Base-by-base conservation (phyloP, 1,140 invertebrate genomes). In the Platyura marginata region DNA sequence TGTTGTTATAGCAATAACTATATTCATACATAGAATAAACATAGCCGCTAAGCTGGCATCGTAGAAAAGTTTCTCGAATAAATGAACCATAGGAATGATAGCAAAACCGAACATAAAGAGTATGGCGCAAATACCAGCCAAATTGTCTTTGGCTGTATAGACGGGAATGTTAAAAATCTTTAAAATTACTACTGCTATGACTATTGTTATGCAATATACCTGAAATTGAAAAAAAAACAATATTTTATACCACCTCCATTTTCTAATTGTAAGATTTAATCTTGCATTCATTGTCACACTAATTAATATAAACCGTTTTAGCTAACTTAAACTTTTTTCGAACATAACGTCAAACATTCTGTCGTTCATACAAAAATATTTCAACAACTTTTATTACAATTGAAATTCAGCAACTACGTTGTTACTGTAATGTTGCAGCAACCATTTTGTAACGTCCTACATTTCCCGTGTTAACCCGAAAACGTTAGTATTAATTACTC, bases 31-130 rank as follows among this genome's bases (percentile, higher is more conserved):
- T 53, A 77, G 77, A 9, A 77, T 66, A 1, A 74, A 61, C 59
- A 77, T 77, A 54, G 74, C 77, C 13, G 74, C 70, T 13, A 77
- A 55, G 48, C 71, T 76, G 0, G 74, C 60, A 46, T 77, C 74
- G 16, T 56, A 53, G 56, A 77, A 79, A 21, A 65, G 46, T 52
- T 76, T 76, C 52, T 77, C 74, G 0, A 58, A 53, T n/a, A 75
- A 48, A 56, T 77, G 71, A 2, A 65, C 57, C 53, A 65, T 54
- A 38, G 59, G 61, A 44, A 70, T 49, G 47, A 66, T 64, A 47
- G 72, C 54, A 60, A 72, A 68, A 43, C 72, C 74, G 47, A 72
- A 77, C 3, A 76, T 56, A 20, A 71, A 46, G 1, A 76, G 60
- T 0, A 79, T 46, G 0, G 72, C 42, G 34, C 70, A 68, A 21